Base-by-base conservation (phyloP, 2,888 invertebrate species). In the Agrochola lychnidis region DNA sequence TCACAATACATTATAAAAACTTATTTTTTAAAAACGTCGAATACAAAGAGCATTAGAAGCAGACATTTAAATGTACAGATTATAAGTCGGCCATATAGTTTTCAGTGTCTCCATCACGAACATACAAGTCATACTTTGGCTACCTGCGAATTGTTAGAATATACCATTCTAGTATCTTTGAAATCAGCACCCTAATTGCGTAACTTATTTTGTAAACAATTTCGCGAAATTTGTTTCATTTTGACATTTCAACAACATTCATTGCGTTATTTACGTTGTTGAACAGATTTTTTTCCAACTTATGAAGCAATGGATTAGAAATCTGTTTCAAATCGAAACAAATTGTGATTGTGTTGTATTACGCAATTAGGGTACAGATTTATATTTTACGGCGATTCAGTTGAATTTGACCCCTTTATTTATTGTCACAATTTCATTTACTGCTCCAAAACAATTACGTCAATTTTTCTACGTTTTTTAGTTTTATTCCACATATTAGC, bases 1-100 rank as follows among this genome's bases (percentile, higher is more conserved):
- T 89, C 87, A 90, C 88, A 90, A 88, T 88, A 90, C 87, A 87
- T 82, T 81, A 86, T 87, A 89, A 81, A 88, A 83, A 86, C 87
- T 87, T 89, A 89, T 79, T 70, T 87, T 80, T 84, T 82, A 87
- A 87, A 89, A 89, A 84, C 68, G 83, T 78, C 78, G 82, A 88
- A 89, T 86, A 90, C 82, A 89, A 89, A 85, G 83, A 79, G 83
- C 83, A n/a, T 68, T 6, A 73, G 76, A 88, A 51, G 51, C 51
- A 22, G 22, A 22, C 51, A 51, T 22, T 51, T 22, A 51, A 51
- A 51, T 51, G 51, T 51, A 22, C 22, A 51, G 6, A 22, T 19
- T 51, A 7, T 0, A 51, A 83, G 73, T 72, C 66, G 7, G 76
- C 70, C 67, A 77, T 82, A 79, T 69, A 70, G 36, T 62, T 57